Percentiles rank a stretch among this genome's conserved stretches.
Evolutionary conservation across 2,113 vertebrate genomes (phyloP).

Genomic region (Sinocyclocheilus grahami): DNA sequence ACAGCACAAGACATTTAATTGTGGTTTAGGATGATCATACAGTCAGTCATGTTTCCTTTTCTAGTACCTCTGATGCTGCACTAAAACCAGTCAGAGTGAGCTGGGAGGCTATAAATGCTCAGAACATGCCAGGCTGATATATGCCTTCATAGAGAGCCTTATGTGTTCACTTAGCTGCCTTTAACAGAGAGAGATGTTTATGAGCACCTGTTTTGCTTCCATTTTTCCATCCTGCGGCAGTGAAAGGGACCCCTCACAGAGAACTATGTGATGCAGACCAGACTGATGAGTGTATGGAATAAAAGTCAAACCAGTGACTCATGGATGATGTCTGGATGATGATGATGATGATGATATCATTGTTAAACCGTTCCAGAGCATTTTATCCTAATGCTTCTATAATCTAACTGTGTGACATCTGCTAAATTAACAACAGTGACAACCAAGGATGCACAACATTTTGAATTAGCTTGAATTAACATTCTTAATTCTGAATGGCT

Average conservation of each 20-base stretch:
- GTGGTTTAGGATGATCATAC: constrained; percentile 51
- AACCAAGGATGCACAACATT: neutral
- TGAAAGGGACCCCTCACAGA: constrained; percentile 32
- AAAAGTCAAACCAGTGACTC: constrained; percentile 29
- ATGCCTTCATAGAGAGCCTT: neutral
- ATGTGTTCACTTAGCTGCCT: neutral
- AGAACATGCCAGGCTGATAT: neutral
- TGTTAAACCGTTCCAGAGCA: neutral
- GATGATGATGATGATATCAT: constrained; percentile 29
- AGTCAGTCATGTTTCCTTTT: constrained; percentile 48
- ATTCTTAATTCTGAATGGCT: neutral
- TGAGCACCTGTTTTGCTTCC: constrained; percentile 22
- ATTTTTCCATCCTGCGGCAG: neutral
- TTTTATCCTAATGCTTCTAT: neutral
- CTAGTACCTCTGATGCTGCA: constrained; percentile 29
- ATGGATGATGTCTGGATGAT: neutral
- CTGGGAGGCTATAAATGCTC: constrained; percentile 26
- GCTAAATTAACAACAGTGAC: neutral
- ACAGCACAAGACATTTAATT: constrained; percentile 52
- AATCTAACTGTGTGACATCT: neutral
- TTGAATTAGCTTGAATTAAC: neutral
- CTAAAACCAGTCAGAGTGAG: constrained; percentile 14
- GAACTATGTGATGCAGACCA: constrained; percentile 15
- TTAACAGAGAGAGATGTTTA: neutral
- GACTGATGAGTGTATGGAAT: constrained; percentile 30